Conservation (phyloP, 2,113 vertebrate species). For the Falco punctatus region DNA sequence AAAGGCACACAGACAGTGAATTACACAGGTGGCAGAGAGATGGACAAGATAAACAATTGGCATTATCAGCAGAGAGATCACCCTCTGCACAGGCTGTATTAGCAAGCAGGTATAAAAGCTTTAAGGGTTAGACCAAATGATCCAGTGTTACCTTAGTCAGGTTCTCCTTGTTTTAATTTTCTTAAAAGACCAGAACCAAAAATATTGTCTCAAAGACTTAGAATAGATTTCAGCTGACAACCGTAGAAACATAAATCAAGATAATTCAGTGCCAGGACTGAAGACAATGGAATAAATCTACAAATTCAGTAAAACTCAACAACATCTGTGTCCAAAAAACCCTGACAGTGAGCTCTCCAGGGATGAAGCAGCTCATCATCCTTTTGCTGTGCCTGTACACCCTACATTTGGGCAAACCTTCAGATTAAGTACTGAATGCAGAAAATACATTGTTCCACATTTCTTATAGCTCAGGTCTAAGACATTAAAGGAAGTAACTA, state of each 20-base stretch:
- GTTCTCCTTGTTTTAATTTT: conserved; percentile 5
- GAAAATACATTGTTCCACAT: not conserved
- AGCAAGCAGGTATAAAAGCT: not conserved
- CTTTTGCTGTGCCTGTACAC: not conserved
- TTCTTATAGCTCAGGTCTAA: not conserved
- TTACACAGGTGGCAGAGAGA: not conserved
- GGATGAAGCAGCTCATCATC: not conserved
- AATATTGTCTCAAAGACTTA: not conserved
- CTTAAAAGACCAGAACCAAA: conserved; percentile 1
- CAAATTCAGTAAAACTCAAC: not conserved
- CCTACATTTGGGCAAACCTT: not conserved
- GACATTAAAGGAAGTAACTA: not conserved
- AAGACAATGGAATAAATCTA: not conserved
- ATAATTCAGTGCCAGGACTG: not conserved
- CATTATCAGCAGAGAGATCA: not conserved
- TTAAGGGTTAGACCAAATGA: not conserved
- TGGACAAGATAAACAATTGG: not conserved
- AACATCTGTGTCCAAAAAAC: not conserved
- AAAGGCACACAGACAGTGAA: not conserved
- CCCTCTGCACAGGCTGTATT: not conserved
- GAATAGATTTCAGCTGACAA: not conserved
- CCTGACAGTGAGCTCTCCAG: accelerated
- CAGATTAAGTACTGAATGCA: not conserved
- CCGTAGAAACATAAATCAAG: not conserved
- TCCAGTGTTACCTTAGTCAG: not conserved